A percentile compares a stretch with the other conserved stretches of the same genome.
Evolutionary conservation across 1,140 invertebrate genomes (phyloP).

Genomic region (Drosophila athabasca): DNA sequence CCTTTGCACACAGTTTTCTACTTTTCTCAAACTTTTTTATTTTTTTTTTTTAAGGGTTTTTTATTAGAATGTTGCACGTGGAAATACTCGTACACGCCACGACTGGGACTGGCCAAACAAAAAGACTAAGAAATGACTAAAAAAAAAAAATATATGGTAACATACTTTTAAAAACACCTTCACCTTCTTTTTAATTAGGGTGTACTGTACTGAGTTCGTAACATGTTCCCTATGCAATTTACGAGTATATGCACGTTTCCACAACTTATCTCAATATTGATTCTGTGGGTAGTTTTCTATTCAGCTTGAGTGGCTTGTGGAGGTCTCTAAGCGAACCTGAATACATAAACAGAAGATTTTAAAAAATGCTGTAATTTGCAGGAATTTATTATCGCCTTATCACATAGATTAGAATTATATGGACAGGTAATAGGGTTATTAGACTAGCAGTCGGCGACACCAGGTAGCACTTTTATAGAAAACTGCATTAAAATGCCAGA

Average conservation of each 20-base stretch:
- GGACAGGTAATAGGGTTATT: constrained; percentile 53
- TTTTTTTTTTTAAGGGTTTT: constrained; percentile 1
- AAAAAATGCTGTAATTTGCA: constrained; percentile 7
- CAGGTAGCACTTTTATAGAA: background rate
- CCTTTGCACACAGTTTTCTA: constrained; percentile 19
- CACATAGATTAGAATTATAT: constrained; percentile 53
- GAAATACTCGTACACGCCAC: constrained; percentile 6
- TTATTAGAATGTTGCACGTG: constrained; percentile 3
- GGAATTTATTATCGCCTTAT: constrained; percentile 59
- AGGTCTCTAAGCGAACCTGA: background rate
- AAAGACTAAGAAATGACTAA: no score
- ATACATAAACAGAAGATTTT: constrained; percentile 8
- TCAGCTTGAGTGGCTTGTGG: constrained; percentile 13
- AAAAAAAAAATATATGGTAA: no score
- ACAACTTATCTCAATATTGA: background rate
- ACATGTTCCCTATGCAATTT: background rate
- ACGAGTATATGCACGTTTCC: background rate
- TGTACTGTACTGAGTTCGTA: constrained; percentile 1
- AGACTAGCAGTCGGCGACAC: constrained; percentile 45
- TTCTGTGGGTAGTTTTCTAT: constrained; percentile 40
- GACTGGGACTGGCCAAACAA: constrained; percentile 26
- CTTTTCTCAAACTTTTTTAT: constrained; percentile 13
- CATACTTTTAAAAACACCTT: constrained; percentile 25
- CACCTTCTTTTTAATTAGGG: constrained; percentile 6
- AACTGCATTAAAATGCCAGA: constrained; percentile 40